Evolutionary conservation across 2,113 vertebrate genomes (phyloP).

Genomic region (Spilogale gracilis): DNA sequence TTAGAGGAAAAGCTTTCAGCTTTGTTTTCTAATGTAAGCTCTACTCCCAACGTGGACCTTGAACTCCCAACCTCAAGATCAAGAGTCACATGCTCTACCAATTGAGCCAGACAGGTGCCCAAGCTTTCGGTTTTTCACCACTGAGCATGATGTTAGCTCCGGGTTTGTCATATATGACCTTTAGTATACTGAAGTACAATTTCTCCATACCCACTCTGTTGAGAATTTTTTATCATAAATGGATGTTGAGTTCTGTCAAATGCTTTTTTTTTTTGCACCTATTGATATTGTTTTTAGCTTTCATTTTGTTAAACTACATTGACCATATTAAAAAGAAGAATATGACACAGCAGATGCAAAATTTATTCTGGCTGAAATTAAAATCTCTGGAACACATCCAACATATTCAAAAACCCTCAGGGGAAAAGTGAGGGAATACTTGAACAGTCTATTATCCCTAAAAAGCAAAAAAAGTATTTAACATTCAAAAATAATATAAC

Average conservation of each 20-base stretch:
- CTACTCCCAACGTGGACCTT: not conserved
- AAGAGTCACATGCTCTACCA: not conserved
- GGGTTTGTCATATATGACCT: not conserved
- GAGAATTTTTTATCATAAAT: not conserved
- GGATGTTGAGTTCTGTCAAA: not conserved
- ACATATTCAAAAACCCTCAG: not conserved
- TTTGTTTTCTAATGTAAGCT: not conserved
- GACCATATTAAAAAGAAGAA: not conserved
- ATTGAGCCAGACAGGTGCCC: not conserved
- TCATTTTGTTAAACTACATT: not conserved
- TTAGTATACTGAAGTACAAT: not conserved
- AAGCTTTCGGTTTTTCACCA: not conserved
- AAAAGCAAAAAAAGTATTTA: not conserved
- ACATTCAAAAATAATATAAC: not conserved
- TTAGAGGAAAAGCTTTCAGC: not conserved
- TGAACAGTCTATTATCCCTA: not conserved
- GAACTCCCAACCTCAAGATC: not conserved
- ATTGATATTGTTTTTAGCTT: not conserved
- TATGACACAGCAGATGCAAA: not conserved
- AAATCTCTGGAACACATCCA: not conserved
- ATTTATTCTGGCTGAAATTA: not conserved
- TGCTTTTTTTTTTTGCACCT: not conserved
- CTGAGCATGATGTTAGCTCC: not conserved
- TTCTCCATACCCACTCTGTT: not conserved
- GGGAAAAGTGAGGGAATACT: not conserved